Percentiles rank a stretch among this genome's conserved stretches.
phyloP scores from a whole-genome alignment of 2,797 vertebrate species.

The Phylloscopus collybita region DNA sequence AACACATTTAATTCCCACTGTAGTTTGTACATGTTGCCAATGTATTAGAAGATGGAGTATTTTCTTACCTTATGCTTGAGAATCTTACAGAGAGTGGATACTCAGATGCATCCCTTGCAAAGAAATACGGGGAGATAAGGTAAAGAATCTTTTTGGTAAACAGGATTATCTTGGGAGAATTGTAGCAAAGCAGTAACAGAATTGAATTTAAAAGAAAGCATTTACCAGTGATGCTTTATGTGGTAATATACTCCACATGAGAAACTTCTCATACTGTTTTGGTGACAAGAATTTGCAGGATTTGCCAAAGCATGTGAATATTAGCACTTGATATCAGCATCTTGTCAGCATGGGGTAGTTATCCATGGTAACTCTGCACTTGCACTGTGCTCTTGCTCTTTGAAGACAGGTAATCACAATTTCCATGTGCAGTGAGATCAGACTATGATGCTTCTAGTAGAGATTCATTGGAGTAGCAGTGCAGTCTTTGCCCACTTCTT shows the following conservation, averaged over 20 bases:
- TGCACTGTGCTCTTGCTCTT: background rate
- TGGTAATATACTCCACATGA: background rate
- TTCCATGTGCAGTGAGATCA: background rate
- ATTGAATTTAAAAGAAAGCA: background rate
- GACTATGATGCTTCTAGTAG: background rate
- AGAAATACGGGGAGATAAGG: accelerated
- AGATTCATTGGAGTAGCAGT: background rate
- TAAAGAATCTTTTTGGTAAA: background rate
- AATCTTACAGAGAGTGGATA: background rate
- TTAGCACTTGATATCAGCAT: background rate
- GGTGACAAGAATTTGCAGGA: background rate
- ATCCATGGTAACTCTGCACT: background rate
- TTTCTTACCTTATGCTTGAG: background rate
- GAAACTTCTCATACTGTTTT: background rate
- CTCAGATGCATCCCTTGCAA: background rate
- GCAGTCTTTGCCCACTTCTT: background rate
- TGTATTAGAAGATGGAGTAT: background rate
- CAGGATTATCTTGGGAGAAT: background rate
- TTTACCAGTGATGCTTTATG: background rate
- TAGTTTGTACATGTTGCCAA: background rate
- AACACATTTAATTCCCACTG: background rate
- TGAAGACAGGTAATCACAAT: background rate
- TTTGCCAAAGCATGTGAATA: background rate
- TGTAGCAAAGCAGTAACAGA: background rate
- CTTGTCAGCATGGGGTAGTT: background rate